Conservation (phyloP, 1,140 invertebrate genomes). For the Dinoponera quadriceps region DNA sequence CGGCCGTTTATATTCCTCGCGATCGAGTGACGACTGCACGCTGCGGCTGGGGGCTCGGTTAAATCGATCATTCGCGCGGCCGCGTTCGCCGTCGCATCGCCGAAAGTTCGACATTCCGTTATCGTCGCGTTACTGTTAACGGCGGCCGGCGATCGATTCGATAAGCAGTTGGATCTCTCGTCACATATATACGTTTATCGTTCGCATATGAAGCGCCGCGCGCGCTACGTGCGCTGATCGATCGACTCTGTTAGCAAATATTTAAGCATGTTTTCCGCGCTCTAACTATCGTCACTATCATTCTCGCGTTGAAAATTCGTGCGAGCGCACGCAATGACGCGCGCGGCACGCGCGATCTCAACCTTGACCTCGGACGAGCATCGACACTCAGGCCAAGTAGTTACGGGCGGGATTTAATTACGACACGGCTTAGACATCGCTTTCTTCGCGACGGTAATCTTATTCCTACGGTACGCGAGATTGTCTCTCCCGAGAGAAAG, state of each 20-base stretch:
- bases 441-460: conserved; percentile 52
- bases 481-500: no score
- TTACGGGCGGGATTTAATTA: conserved; percentile 54
- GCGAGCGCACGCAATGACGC: conserved; percentile 2
- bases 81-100: background rate
- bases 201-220: background rate
- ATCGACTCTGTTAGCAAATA: background rate
- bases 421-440: conserved; percentile 36
- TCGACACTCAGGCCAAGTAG: conserved; percentile 46
- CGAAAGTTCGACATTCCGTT: background rate
- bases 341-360: conserved; percentile 63
- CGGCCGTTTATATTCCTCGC: background rate
- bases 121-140: no score
- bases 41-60: background rate
- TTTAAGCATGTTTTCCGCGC: background rate
- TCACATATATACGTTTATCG: background rate
- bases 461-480: conserved; percentile 12
- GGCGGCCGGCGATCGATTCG: background rate
- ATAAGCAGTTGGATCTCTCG: background rate
- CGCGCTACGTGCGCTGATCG: background rate
- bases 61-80: background rate
- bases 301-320: background rate
- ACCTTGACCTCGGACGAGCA: conserved; percentile 68
- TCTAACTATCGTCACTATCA: conserved; percentile 1
- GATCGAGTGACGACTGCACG: background rate